Evolutionary conservation across 2,888 invertebrate species (phyloP), one percentile per base, ranked within the genome.

Genomic region (Ferdinandea cuprea): DNA sequence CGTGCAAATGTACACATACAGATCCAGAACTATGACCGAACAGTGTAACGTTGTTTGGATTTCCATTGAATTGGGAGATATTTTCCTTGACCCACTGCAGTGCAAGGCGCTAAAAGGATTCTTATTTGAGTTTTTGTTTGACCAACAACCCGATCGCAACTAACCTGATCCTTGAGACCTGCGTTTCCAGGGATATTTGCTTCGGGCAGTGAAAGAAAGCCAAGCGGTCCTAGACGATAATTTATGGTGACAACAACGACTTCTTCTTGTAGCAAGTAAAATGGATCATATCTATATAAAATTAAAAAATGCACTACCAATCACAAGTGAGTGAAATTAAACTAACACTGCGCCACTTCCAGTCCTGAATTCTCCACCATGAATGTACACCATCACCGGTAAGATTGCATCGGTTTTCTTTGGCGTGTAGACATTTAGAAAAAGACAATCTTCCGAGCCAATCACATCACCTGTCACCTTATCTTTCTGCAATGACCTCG

Each of bases 321-420:
- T 28, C 13, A 8, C 15, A 15, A 4, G 6, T 1, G 13, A 42
- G 5, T 44, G 11, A 0, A 52, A 0, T n/a, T 46, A 0, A n/a
- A 58, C 79, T 85, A 77, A 91, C 90, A 86, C 87, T 72, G 89
- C 89, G 13, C 89, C 89, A 63, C 85, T 88, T 25, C 90, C 90
- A 79, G 89, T 87, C 30, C 80, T 79, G 73, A 87, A 91, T 6
- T 88, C 91, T 0, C 91, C 91, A 0, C 91, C 91, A 85, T 91
- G 91, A 46, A 91, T 87, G 87, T 88, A 91, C 0, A 91, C 89
- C 90, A 91, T 90, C 4, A 90, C 90, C 0, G 91, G 89, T 13
- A 89, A 59, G 0, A 86, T 86, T 8, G 68, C 46, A n/a, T 72
- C 59, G 1, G 50, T 3, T 4, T 79, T 42, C 40, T 88, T 87